These are phyloP conservation scores for Nettapus auritus DNA, from an alignment of 2,113 vertebrate species.

Conservation along the genomic window DNA sequence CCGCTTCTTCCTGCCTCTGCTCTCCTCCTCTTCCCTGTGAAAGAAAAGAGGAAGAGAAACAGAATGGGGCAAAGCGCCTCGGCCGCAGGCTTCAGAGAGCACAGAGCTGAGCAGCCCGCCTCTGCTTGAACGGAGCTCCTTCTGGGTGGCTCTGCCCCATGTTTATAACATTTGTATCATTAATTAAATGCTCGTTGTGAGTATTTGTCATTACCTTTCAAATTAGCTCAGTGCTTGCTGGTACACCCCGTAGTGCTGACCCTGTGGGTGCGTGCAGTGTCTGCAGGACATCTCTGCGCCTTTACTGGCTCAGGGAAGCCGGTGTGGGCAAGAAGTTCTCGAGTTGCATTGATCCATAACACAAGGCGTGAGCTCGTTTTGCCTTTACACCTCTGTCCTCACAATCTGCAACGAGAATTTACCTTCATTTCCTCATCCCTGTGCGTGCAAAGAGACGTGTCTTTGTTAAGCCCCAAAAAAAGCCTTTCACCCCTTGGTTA, in stretches of 20 bases:
- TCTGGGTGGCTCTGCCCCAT: background rate
- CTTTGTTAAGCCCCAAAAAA: background rate
- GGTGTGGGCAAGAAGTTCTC: background rate
- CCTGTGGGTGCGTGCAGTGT: background rate
- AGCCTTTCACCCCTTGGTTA: background rate
- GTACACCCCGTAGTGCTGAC: accelerated
- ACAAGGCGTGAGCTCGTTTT: background rate
- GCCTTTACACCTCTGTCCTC: background rate
- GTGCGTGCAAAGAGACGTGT: background rate
- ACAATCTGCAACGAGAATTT: background rate
- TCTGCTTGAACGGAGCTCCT: background rate
- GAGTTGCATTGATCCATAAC: background rate
- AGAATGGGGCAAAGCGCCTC: background rate
- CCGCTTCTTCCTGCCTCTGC: background rate
- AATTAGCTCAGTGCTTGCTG: background rate
- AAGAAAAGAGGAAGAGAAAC: slow-evolving; percentile 9
- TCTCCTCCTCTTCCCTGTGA: background rate
- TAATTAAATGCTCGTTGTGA: background rate
- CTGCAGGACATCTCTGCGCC: background rate
- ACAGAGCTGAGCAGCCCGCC: background rate
- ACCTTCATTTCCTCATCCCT: background rate
- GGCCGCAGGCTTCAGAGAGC: accelerated
- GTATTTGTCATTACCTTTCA: background rate
- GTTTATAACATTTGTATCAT: background rate
- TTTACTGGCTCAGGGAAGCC: background rate